A percentile compares a stretch with the other conserved stretches of the same genome.
Conservation (phyloP, 2,113 vertebrate genomes). For the Pheucticus melanocephalus region DNA sequence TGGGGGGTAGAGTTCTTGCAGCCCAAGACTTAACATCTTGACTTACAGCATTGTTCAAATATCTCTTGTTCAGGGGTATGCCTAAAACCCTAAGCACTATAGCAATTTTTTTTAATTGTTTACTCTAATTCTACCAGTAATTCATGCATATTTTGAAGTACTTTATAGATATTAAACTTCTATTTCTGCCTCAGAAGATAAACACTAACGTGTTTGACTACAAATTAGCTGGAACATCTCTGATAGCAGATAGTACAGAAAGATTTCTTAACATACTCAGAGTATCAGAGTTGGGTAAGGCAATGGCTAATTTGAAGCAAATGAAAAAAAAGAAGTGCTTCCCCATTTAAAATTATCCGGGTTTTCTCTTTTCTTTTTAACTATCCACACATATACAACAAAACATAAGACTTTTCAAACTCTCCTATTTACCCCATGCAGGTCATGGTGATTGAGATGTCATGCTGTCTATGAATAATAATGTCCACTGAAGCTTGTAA, state of each 20-base stretch:
- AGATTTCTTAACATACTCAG: neutral
- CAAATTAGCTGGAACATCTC: neutral
- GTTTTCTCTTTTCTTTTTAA: neutral
- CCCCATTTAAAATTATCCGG: neutral
- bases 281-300: neutral
- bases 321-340: neutral
- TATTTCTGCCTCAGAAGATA: neutral
- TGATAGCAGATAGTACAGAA: neutral
- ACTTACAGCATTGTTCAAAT: neutral
- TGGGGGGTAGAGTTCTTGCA: neutral
- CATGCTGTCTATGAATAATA: neutral
- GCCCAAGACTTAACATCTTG: no score
- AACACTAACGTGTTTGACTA: neutral
- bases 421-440: neutral
- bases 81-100: neutral
- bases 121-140: neutral
- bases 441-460: neutral
- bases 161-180: neutral
- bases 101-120: neutral
- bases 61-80: neutral
- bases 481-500: neutral
- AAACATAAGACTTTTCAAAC: neutral
- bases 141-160: neutral
- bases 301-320: neutral
- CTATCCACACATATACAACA: neutral